Conservation (phyloP, 2,888 invertebrate species). For the Erebia palarica region DNA sequence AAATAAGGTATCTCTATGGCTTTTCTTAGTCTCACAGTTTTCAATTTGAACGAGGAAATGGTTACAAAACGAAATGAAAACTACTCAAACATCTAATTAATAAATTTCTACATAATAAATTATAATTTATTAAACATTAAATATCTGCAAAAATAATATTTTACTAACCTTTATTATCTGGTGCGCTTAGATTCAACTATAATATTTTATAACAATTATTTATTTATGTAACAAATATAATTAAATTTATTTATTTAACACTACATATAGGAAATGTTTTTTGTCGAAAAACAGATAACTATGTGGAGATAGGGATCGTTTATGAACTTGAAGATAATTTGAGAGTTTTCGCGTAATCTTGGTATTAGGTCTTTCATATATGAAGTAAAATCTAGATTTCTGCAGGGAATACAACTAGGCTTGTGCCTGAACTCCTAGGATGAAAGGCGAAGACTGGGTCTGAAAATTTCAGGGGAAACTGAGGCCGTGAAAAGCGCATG, state of each 20-base stretch:
- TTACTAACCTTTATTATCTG: conserved; percentile 29
- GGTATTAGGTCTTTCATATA: conserved; percentile 71
- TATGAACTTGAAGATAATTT: conserved; percentile 51
- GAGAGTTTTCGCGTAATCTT: conserved; percentile 40
- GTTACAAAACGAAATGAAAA: conserved; percentile 13
- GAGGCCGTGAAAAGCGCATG: conserved; percentile 58
- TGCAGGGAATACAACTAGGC: conserved; percentile 44
- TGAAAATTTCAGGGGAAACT: conserved; percentile 50
- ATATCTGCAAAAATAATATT: background rate
- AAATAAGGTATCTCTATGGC: conserved; percentile 5
- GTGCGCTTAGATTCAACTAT: background rate
- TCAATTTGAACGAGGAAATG: conserved; percentile 40
- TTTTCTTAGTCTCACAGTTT: conserved; percentile 3
- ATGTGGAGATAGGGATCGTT: conserved; percentile 65
- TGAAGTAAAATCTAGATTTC: conserved; percentile 47
- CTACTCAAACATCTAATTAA: conserved; percentile 9
- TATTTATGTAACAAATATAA: conserved; percentile 1
- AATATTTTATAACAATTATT: conserved; percentile 9
- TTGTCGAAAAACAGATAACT: conserved; percentile 72
- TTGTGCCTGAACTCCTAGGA: conserved; percentile 40
- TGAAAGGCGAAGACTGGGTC: conserved; percentile 49
- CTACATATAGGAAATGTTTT: conserved; percentile 78
- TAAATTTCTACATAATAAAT: conserved; percentile 11
- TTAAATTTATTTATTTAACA: conserved; percentile 45
- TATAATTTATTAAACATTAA: background rate